Base-by-base conservation (phyloP, 92 coral and sea anemone species). In the Zoanthus sansibaricus region DNA sequence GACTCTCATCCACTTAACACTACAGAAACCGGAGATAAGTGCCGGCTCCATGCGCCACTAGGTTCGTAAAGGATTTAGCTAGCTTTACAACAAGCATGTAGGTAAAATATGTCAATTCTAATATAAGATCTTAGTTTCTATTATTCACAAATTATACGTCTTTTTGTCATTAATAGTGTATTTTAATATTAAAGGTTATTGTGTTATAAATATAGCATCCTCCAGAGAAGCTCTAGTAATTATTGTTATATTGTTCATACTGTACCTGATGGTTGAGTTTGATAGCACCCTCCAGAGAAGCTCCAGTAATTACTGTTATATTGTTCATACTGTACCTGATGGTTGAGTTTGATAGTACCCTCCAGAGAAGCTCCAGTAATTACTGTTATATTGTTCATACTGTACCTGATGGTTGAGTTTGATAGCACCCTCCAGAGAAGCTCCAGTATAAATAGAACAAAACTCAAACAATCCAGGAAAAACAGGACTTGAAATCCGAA, bases 391-490 rank as follows among this genome's bases (percentile, higher is more conserved):
- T 49, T 49, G 55, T 9, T 45, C 90, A 56, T 88, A 37, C 42
- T 37, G 42, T 37, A 96, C 99, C 97, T 96, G 88, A 86, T 96
- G 98, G 82, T 96, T 96, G 25, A 96, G 92, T 67, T 96, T 91
- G 14, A 96, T 95, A 18, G 99, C 95, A n/a, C 99, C 99, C 76
- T 96, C 98, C 82, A 96, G 79, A 10, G 99, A 96, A 30, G 99
- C 99, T 31, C 99, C 99, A 78, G 99, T 96, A 85, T 96, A 96
- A 46, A 96, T 96, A 13, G 99, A 96, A 78, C 99, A 96, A 92
- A 96, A 96, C 72, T 96, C 99, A 92, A 95, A 96, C 87, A 96
- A 87, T 46, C 99, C 99, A 58, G 99, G 88, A 68, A 96, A 96
- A 47, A 96, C 98, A 25, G 99, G 99, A 79, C 97, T 49, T 93